phyloP scores from a whole-genome alignment of 2,113 vertebrate genomes.

The Vulpes vulpes region DNA sequence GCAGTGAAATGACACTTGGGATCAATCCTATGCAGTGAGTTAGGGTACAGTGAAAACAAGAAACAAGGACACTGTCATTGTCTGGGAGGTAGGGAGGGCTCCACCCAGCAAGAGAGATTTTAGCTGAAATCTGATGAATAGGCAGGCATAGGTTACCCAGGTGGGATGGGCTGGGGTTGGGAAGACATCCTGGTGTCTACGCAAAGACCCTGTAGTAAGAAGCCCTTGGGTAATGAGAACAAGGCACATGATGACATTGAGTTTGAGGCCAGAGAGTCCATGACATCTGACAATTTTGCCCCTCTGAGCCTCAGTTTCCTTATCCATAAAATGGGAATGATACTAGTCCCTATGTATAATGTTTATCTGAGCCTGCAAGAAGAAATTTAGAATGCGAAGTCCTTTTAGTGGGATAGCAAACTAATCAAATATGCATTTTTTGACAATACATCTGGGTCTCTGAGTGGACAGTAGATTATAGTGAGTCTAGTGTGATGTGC shows the following conservation, averaged over 20 bases:
- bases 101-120: background rate
- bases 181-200: background rate
- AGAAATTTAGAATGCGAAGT: background rate
- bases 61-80: background rate
- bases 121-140: background rate
- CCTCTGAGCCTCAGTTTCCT: background rate
- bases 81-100: too few relatives aligned
- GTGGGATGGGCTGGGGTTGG: background rate
- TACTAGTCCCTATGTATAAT: background rate
- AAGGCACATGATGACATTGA: background rate
- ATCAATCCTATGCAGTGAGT: background rate
- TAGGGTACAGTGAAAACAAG: background rate
- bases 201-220: background rate
- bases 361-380: background rate
- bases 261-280: background rate
- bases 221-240: background rate
- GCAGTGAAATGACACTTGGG: background rate
- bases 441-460: background rate
- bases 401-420: background rate
- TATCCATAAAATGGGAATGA: background rate
- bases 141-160: accelerated
- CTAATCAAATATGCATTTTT: background rate
- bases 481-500: background rate
- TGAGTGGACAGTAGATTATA: background rate
- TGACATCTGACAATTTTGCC: background rate